A percentile compares a stretch with the other conserved stretches of the same genome.
Conservation (phyloP, 2,797 vertebrate species). For the Sitta carolinensis region DNA sequence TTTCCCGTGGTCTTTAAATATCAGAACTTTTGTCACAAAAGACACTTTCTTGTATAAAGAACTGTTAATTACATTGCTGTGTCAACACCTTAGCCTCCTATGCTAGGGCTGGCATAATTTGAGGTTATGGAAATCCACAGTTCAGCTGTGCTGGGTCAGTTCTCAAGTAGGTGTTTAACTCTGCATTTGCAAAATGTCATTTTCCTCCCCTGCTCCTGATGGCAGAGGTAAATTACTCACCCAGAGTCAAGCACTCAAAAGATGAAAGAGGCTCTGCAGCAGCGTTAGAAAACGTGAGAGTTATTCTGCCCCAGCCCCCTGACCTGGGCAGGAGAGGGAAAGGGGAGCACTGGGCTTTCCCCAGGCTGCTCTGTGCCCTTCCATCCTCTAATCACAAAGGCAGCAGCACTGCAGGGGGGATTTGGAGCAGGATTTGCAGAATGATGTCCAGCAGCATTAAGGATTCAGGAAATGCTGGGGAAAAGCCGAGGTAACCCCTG, state of each 20-base stretch:
- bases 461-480: not conserved
- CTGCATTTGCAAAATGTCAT: not conserved
- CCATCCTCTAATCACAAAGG: not conserved
- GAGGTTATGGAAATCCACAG: not conserved
- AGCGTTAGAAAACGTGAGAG: not conserved
- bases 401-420: not conserved
- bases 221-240: not conserved
- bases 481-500: not conserved
- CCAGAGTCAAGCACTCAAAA: not conserved
- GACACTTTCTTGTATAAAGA: not conserved
- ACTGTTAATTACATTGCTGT: not conserved
- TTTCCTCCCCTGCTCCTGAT: not conserved
- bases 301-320: accelerated
- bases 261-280: not conserved
- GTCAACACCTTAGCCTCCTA: not conserved
- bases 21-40: not conserved
- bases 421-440: no score
- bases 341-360: not conserved
- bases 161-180: not conserved
- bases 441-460: accelerated
- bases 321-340: not conserved
- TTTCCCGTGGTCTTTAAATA: not conserved
- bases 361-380: not conserved
- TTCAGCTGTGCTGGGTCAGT: not conserved
- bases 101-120: not conserved